Evolutionary conservation across 2,888 invertebrate genomes (phyloP), one percentile per base, ranked within the genome.

Genomic region (Ornithoptera alexandrae): DNA sequence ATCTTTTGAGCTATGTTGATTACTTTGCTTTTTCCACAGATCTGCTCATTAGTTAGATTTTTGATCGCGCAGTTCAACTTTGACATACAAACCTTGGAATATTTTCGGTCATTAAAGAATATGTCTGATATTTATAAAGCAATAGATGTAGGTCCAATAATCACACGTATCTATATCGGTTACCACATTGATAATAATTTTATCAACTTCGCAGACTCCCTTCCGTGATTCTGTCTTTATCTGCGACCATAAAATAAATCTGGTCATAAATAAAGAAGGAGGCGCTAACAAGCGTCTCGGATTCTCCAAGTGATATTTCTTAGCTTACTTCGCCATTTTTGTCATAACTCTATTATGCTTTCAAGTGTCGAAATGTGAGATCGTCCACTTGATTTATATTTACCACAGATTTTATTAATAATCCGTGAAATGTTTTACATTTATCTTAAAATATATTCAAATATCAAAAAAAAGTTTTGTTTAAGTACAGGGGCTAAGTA

Each of bases 271-370:
- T 93, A 93, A 92, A 89, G 82, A 78, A 81, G 84, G 81, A 87
- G 91, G 84, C 90, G 89, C 92, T 93, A 93, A 93, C 93, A 93
- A 93, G 93, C 90, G 87, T 90, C 89, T 93, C 92, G 90, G 89
- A 87, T 93, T 92, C 88, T 82, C 85, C 88, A 84, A 88, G 88
- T 88, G 83, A 92, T 92, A 92, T 92, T 88, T 91, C 91, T 91
- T 84, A 79, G 81, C 83, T 79, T 78, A 78, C 76, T 75, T 81
- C 87, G 86, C 90, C 90, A 89, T 91, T 91, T 91, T 90, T 89
- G 87, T 90, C 87, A 90, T 90, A 90, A 92, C 89, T 92, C 89
- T 84, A 90, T 92, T 92, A 90, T 87, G 84, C 81, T 82, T 79
- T 84, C 79, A 83, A 85, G 85, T 88, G 87, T 88, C 87, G 89